Base-by-base conservation (phyloP, 2,113 vertebrate genomes). In the Clarias batrachus region DNA sequence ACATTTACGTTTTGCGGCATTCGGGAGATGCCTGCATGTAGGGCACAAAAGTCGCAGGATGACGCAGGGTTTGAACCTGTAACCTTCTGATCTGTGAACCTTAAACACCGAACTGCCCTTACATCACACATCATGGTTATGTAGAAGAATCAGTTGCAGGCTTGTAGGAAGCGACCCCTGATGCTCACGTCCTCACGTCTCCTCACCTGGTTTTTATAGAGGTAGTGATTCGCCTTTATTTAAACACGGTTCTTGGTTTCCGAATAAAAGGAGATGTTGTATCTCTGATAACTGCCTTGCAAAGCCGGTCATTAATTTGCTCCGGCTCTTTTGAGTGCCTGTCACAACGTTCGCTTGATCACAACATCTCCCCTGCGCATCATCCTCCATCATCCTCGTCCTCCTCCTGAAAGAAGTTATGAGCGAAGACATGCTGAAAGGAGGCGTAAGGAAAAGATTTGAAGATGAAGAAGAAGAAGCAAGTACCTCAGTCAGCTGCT, bases 221-320 rank as follows among this genome's bases (percentile, higher is more conserved):
- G 19, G 27, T 10, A 8, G 57, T 5, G 33, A 62, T 21, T 48
- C 10, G 33, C 11, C 19, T 41, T 27, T 3, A n/a, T 41, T 27
- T 3, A 17, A 11, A 52, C 41, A 25, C 5, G 2, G 25, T 21
- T 60, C 4, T 59, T 0, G 27, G 56, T 48, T 63, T n/a, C 12
- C 12, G 17, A 13, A 13, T 65, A 23, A 65, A 54, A 17, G 11
- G 16, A 68, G 52, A 33, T 2, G 11, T 3, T 0, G 41, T 62
- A 30, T 27, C 37, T 6, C 23, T 77, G 37, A 12, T 66, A 19
- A 56, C 25, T 65, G 52, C 27, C 41, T 76, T 62, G 57, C 30
- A 52, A 37, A 25, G 7, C 25, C 6, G 56, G 60, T 60, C 78
- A 88, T 88, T 85, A 54, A 70, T 82, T 82, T 85, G n/a, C 70